These are phyloP conservation scores for Mirounga angustirostris DNA, from an alignment of 2,113 vertebrate genomes.

Conservation along the genomic window DNA sequence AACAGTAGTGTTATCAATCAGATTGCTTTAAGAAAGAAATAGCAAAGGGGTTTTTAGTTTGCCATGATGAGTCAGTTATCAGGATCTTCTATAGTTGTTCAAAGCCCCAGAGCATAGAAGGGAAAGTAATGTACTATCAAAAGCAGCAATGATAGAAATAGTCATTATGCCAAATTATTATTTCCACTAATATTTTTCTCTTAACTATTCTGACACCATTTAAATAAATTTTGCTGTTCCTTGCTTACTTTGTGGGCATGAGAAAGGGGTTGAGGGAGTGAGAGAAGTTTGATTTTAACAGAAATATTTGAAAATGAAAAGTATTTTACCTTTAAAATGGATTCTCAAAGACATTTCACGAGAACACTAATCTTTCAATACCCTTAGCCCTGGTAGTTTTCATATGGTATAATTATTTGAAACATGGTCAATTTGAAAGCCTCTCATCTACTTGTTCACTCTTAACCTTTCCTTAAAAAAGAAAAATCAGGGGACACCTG, in stretches of 20 bases:
- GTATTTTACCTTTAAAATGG: background rate
- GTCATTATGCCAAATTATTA: background rate
- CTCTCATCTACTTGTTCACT: background rate
- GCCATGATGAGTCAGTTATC: background rate
- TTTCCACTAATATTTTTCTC: constrained; percentile 28
- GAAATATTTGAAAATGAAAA: background rate
- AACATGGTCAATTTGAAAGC: background rate
- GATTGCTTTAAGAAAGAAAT: constrained; percentile 20
- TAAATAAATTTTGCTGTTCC: background rate
- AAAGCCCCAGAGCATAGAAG: constrained; percentile 34
- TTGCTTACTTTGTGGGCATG: background rate
- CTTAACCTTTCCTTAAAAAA: background rate
- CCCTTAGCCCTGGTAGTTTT: background rate
- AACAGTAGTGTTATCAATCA: background rate
- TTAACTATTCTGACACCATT: background rate
- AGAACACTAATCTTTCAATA: background rate
- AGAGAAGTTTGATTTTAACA: constrained; percentile 25
- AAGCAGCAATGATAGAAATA: background rate
- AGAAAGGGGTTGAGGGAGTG: background rate
- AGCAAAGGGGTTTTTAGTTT: constrained; percentile 20
- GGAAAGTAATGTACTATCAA: background rate
- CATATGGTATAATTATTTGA: background rate
- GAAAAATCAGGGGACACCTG: background rate
- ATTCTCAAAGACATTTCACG: background rate
- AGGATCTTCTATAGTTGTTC: background rate